Evolutionary conservation across 1,140 invertebrate genomes (phyloP).

Genomic region (Anastatus disparis): DNA sequence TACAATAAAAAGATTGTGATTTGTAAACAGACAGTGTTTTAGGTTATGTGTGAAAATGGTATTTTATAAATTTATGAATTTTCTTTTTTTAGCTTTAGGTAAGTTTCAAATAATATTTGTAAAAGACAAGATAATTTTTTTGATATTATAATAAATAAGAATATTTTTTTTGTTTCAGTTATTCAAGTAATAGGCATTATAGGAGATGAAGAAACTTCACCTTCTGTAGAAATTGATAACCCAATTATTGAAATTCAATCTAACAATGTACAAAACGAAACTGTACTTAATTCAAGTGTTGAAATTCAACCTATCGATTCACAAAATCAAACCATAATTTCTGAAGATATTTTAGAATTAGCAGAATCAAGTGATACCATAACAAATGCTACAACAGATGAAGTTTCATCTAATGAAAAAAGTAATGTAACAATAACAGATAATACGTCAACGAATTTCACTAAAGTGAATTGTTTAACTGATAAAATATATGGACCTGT

Average conservation of each 20-base stretch:
- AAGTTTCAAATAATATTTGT: neutral
- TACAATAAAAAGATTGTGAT: neutral
- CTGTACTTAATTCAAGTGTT: neutral
- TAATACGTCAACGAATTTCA: conserved; percentile 44
- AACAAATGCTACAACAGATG: neutral
- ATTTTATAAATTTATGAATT: conserved; percentile 4
- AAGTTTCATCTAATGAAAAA: conserved; percentile 25
- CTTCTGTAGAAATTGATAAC: neutral
- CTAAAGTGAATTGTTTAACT: conserved; percentile 57
- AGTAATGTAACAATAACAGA: conserved; percentile 41
- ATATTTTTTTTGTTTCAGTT: conserved; percentile 12
- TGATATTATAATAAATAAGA: neutral
- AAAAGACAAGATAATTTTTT: neutral
- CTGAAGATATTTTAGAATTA: neutral
- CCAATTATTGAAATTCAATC: neutral
- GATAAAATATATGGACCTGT: conserved; percentile 58
- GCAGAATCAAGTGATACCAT: neutral
- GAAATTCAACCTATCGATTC: neutral
- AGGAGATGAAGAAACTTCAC: conserved; percentile 25
- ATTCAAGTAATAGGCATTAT: conserved; percentile 2
- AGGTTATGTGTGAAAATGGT: conserved; percentile 35
- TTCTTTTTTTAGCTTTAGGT: conserved; percentile 25
- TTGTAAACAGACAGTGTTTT: conserved; percentile 7
- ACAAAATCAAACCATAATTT: neutral
- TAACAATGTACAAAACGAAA: no score